A percentile compares a stretch with the other conserved stretches of the same genome.
Conservation (phyloP, 2,113 vertebrate genomes). For the Coturnix japonica region DNA sequence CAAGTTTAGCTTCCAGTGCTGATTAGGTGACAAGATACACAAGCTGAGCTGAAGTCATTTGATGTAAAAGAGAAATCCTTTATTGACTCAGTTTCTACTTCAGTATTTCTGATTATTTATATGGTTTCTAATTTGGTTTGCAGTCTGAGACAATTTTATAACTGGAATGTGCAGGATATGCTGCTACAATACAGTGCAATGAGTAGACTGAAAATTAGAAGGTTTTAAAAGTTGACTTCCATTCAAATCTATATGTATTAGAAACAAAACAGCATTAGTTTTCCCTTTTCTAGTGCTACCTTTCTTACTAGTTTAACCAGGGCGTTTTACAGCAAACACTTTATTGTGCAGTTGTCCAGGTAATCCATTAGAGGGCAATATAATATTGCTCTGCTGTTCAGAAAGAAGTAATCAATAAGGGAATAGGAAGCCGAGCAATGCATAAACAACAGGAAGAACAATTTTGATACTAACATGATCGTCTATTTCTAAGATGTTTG, state of each 20-base stretch:
- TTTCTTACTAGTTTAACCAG: background rate
- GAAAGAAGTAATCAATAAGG: background rate
- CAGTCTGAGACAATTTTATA: background rate
- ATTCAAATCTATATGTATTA: background rate
- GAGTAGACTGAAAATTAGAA: background rate
- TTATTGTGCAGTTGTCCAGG: conserved; percentile 57
- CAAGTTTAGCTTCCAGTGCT: background rate
- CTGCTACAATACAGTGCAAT: background rate
- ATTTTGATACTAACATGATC: background rate
- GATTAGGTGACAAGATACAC: background rate
- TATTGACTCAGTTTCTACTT: background rate
- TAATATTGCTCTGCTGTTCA: conserved; percentile 59
- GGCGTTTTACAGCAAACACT: background rate
- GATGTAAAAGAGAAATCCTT: background rate
- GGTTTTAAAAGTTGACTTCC: background rate
- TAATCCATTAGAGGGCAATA: conserved; percentile 76
- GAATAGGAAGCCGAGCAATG: background rate
- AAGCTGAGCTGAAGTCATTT: background rate
- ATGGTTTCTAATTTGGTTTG: background rate
- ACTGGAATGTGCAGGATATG: accelerated
- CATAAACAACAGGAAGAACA: background rate
- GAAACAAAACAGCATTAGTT: background rate
- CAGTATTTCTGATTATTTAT: background rate
- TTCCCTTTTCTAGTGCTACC: background rate
- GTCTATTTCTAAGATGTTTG: background rate